Base-by-base conservation (phyloP, 2,113 vertebrate species). In the Laterallus jamaicensis region DNA sequence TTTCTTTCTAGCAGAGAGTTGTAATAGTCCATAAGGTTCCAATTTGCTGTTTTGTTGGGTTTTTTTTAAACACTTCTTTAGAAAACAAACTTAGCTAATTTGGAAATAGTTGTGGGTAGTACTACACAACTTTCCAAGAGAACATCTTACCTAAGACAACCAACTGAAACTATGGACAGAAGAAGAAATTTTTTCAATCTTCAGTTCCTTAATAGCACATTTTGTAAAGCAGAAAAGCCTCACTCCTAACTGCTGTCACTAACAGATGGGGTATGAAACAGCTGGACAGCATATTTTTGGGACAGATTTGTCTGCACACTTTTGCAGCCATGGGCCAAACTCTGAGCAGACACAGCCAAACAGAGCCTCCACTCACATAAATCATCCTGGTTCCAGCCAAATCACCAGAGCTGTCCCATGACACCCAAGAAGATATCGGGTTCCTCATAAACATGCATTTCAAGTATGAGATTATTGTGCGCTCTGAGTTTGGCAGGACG, bases 21-120 rank as follows among this genome's bases (percentile, higher is more conserved):
- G 95, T 97, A 95, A 96, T 75, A 90, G 66, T 82, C 83, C 97
- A 96, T 97, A 97, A 95, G 92, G 93, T 97, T 97, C 73, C 86
- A 97, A 97, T 97, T 98, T 97, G 84, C 54, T 2, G 31, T 92
- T 89, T 15, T 58, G 49, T 8, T 8, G 20, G 10, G 6, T 66
- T 73, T 70, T 92, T 86, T 64, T 60, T 24, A 17, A 89, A 90
- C 89, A 40, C 55, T 95, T 78, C 62, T 95, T 93, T 79, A 73
- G 70, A 86, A 96, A 88, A 88, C 68, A 87, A 92, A 93, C 26
- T 79, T 77, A 54, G 37, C 73, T 74, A 85, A 88, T 79, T 93
- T 94, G 60, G 81, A 93, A 93, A 88, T 92, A 92, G 44, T 74
- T 94, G 73, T 92, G 76, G 58, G 47, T 56, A 84, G 32, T 75